These are phyloP conservation scores for Corynorhinus townsendii DNA, from an alignment of 2,113 vertebrate species.

Conservation along the genomic window DNA sequence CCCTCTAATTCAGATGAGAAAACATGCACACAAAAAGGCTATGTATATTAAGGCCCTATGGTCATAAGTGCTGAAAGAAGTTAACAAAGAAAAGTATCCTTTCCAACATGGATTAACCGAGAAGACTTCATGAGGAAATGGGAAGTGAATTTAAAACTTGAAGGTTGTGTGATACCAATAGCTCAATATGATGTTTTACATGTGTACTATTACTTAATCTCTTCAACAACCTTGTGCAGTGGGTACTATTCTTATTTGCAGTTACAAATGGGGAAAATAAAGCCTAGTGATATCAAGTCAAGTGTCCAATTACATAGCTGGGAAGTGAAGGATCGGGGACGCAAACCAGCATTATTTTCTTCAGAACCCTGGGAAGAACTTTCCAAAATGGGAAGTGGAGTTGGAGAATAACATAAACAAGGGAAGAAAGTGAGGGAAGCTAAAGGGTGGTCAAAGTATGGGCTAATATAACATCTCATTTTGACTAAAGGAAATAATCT, in stretches of 20 bases:
- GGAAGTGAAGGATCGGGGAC: background rate
- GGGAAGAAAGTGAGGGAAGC: background rate
- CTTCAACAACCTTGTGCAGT: background rate
- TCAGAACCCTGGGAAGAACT: background rate
- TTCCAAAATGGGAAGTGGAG: background rate
- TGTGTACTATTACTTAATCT: background rate
- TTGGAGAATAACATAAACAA: background rate
- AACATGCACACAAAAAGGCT: background rate
- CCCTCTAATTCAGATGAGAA: background rate
- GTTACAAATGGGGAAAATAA: background rate
- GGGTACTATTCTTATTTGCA: background rate
- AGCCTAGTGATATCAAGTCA: background rate
- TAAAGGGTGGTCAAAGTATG: background rate
- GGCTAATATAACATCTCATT: background rate
- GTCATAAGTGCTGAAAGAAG: background rate
- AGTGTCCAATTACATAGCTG: background rate
- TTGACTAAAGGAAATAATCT: background rate
- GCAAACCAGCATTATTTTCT: background rate
- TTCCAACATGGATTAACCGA: background rate
- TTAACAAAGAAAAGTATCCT: background rate
- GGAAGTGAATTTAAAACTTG: background rate
- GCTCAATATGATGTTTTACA: background rate
- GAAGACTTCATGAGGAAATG: background rate
- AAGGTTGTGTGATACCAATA: background rate
- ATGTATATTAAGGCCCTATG: background rate